Conservation (phyloP, 2,888 invertebrate genomes). For the Epirrhoe tristata region DNA sequence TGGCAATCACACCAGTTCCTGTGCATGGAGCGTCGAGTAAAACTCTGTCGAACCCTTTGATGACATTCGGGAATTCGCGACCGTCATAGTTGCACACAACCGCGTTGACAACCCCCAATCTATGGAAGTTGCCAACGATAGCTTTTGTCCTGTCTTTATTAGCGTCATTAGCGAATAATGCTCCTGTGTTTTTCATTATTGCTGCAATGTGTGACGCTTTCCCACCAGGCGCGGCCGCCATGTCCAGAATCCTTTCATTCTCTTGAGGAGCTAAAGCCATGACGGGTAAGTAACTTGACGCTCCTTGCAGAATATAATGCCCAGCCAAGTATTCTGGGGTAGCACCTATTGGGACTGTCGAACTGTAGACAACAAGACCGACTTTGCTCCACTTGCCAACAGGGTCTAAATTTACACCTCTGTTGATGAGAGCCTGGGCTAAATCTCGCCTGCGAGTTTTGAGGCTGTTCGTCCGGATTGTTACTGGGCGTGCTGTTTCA, state of each 20-base stretch:
- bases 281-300: slow-evolving; percentile 98
- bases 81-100: slow-evolving; percentile 96
- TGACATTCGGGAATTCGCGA: slow-evolving; percentile 91
- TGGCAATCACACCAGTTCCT: slow-evolving; percentile 98
- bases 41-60: slow-evolving; percentile 97
- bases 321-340: slow-evolving; percentile 99
- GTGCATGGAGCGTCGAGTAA: slow-evolving; percentile 99
- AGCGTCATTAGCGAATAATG: slow-evolving; percentile 97
- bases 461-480: slow-evolving; percentile 97
- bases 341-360: slow-evolving; percentile 98
- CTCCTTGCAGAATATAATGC: slow-evolving; percentile 98
- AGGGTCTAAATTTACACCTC: slow-evolving; percentile 99
- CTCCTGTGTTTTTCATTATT: slow-evolving; percentile 99
- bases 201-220: slow-evolving; percentile 99
- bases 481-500: slow-evolving; percentile 97
- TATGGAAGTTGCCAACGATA: slow-evolving; percentile 97
- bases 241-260: slow-evolving; percentile 96
- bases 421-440: slow-evolving; percentile 96
- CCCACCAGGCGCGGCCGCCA: slow-evolving; percentile 99
- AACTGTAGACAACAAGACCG: slow-evolving; percentile 97
- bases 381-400: slow-evolving; percentile 99
- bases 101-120: slow-evolving; percentile 97
- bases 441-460: slow-evolving; percentile 96
- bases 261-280: slow-evolving; percentile 99
- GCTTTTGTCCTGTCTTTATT: slow-evolving; percentile 96